Evolutionary conservation across 2,888 invertebrate species (phyloP), one percentile per base, ranked within the genome.

Genomic region (Gasteruption jaculator): DNA sequence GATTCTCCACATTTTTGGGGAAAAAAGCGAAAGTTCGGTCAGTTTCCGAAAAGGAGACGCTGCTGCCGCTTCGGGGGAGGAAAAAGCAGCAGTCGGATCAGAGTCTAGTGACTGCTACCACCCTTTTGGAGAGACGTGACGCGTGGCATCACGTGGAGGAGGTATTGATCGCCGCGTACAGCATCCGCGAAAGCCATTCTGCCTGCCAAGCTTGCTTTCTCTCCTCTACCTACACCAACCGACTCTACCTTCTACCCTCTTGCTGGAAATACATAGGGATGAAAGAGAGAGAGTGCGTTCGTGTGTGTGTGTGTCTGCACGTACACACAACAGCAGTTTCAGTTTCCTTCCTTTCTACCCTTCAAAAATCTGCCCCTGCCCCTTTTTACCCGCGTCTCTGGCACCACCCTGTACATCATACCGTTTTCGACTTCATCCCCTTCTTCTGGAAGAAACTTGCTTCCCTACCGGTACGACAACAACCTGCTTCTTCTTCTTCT

Each of bases 101-200:
- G n/a, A n/a, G n/a, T n/a, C n/a, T n/a, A n/a, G n/a, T n/a, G n/a
- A n/a, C n/a, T n/a, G n/a, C 49, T 46, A 49, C 50, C 50, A 53
- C 47, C 49, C 42, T 51, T 42, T 43, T 48, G 52, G 50, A 49
- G 51, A 55, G 58, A 60, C 52, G 56, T 63, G 66, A 66, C 65
- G 66, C 63, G 63, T 65, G 63, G 58, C 62, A 62, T 62, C 65
- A 65, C 66, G 66, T 65, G 63, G 66, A 56, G n/a, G n/a, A n/a
- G n/a, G 57, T 67, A 67, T 67, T 67, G 66, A 67, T 66, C 66
- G 66, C 57, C 54, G 57, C 56, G 48, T n/a, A n/a, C 64, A 63
- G 65, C 64, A 64, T 67, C 65, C 64, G 54, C 58, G 56, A 60
- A 57, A 63, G 58, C 60, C 61, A 63, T 61, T 61, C 58, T 54